Conservation (phyloP, 2,113 vertebrate species). For the Gulo gulo region DNA sequence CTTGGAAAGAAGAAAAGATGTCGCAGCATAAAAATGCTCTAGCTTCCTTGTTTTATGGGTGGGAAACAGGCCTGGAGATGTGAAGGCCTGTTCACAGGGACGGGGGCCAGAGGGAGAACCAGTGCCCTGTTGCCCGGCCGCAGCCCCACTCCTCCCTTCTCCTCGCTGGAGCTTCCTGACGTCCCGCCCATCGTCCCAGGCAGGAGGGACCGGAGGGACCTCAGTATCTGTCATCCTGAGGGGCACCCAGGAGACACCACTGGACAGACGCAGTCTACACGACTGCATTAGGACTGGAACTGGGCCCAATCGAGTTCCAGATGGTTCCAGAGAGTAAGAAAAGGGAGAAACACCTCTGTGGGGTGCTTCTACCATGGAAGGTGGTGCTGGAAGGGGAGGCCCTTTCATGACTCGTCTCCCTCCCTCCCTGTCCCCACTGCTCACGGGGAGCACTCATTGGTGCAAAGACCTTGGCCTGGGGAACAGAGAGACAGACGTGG, state of each 20-base stretch:
- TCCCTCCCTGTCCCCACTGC: neutral
- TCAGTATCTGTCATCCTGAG: neutral
- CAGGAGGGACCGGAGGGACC: rapidly evolving
- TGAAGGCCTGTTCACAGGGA: rapidly evolving
- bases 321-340: neutral
- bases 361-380: rapidly evolving
- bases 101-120: too few species aligned
- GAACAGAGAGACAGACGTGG: neutral
- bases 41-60: neutral
- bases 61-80: neutral
- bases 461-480: neutral
- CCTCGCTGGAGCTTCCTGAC: rapidly evolving
- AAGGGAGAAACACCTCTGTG: neutral
- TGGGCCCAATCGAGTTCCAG: neutral
- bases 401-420: neutral
- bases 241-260: neutral
- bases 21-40: neutral
- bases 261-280: neutral
- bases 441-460: neutral
- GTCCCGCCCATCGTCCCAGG: rapidly evolving
- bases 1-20: too few species aligned
- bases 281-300: too few species aligned
- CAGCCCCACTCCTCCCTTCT: too few species aligned
- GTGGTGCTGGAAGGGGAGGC: neutral
- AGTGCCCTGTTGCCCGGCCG: rapidly evolving